Conservation (phyloP, 2,888 invertebrate genomes). For the Melieria picta region DNA sequence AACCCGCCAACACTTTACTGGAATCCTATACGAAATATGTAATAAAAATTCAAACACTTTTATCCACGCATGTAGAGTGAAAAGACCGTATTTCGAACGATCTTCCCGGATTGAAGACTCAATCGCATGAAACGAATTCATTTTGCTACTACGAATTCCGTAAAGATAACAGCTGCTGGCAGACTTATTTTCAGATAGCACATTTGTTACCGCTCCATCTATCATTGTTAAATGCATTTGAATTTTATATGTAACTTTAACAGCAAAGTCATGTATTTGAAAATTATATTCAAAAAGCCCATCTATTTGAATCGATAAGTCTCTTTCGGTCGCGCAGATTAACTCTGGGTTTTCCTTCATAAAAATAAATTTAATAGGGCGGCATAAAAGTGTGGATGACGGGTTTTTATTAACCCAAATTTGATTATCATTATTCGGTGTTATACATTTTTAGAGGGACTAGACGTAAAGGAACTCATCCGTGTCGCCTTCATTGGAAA, state of each 20-base stretch:
- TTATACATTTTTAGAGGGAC: conserved; percentile 11
- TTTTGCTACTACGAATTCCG: not conserved
- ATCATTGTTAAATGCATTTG: not conserved
- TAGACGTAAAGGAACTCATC: conserved; percentile 15
- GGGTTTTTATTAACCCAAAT: conserved; percentile 19
- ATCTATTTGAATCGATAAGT: not conserved
- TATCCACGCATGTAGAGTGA: conserved; percentile 9
- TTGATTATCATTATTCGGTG: not conserved
- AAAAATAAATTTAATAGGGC: conserved; percentile 22
- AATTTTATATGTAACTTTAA: not conserved
- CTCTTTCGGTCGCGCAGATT: too few species aligned
- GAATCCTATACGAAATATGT: conserved; percentile 17
- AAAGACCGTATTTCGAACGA: not conserved
- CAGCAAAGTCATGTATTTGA: not conserved
- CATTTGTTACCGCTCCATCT: conserved; percentile 5
- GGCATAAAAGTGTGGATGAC: conserved; percentile 13
- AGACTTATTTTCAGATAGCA: not conserved
- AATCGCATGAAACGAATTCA: conserved; percentile 5
- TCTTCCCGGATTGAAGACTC: not conserved
- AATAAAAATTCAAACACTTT: conserved; percentile 6
- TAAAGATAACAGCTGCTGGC: not conserved
- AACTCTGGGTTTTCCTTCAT: conserved; percentile 13
- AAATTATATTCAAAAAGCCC: not conserved
- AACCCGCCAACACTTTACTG: not conserved
- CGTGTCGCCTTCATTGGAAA: not conserved